Conservation (phyloP, 2,113 vertebrate species). For the Chinchilla lanigera region DNA sequence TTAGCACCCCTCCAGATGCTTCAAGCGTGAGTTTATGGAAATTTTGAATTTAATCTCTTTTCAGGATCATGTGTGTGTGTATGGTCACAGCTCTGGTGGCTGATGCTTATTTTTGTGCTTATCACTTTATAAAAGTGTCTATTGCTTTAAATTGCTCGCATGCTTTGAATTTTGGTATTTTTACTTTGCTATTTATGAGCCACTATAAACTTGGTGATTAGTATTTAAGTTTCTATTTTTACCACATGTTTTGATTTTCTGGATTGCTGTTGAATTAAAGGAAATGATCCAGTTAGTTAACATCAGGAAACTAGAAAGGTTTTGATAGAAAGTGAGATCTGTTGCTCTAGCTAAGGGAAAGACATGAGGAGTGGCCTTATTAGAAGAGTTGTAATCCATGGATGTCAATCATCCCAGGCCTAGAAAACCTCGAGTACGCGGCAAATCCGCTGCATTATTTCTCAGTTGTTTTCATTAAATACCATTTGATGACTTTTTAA, state of each 20-base stretch:
- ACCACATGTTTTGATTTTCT: slow-evolving; percentile 37
- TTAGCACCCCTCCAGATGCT: not conserved
- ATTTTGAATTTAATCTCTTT: not conserved
- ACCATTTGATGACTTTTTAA: not conserved
- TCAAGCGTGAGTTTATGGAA: not conserved
- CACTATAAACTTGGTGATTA: not conserved
- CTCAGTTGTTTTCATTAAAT: slow-evolving; percentile 29
- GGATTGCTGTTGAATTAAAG: slow-evolving; percentile 34
- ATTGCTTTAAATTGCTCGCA: slow-evolving; percentile 25
- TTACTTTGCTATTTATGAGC: not conserved
- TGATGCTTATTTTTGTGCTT: not conserved
- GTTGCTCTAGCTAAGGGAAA: not conserved
- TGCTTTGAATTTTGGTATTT: slow-evolving; percentile 41
- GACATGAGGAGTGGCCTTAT: not conserved
- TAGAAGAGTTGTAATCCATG: not conserved
- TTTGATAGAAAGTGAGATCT: not conserved
- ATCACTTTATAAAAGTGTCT: not conserved
- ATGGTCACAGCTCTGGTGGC: not conserved
- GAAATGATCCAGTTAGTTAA: slow-evolving; percentile 24
- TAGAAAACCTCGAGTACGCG: not conserved
- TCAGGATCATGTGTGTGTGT: not conserved
- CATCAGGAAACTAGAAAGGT: not conserved
- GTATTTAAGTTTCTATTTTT: slow-evolving; percentile 34
- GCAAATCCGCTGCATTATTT: not conserved
- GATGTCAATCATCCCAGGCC: not conserved